Conservation (phyloP, 2,113 vertebrate species). For the Conger conger region DNA sequence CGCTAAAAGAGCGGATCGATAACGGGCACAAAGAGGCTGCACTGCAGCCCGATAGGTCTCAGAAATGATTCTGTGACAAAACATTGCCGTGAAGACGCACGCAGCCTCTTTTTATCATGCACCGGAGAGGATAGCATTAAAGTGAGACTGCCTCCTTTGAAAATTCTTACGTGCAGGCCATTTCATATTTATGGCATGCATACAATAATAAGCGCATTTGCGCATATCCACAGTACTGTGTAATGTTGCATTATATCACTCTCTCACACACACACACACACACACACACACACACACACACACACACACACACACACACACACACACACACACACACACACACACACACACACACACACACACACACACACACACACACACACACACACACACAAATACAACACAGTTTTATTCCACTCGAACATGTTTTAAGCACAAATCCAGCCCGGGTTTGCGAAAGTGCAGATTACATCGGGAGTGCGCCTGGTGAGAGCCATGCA, state of each 20-base stretch:
- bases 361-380: no score
- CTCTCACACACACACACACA: no score
- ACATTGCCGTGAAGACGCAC: neutral
- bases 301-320: no score
- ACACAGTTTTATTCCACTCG: neutral
- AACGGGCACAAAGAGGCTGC: neutral
- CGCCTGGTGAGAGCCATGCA: neutral
- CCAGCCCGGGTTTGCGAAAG: neutral
- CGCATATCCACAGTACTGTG: neutral
- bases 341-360: no score
- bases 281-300: no score
- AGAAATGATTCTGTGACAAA: neutral
- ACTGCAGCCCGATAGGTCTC: neutral
- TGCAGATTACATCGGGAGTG: neutral
- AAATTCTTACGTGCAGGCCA: no score
- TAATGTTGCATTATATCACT: neutral
- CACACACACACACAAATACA: no score
- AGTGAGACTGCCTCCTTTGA: neutral
- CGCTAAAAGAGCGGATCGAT: neutral
- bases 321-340: no score
- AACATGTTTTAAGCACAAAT: neutral
- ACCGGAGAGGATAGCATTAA: neutral
- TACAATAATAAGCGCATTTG: no score
- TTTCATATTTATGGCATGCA: no score
- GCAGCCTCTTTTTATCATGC: neutral